Conservation (phyloP, 2,113 vertebrate species). For the Chloroceryle aenea region DNA sequence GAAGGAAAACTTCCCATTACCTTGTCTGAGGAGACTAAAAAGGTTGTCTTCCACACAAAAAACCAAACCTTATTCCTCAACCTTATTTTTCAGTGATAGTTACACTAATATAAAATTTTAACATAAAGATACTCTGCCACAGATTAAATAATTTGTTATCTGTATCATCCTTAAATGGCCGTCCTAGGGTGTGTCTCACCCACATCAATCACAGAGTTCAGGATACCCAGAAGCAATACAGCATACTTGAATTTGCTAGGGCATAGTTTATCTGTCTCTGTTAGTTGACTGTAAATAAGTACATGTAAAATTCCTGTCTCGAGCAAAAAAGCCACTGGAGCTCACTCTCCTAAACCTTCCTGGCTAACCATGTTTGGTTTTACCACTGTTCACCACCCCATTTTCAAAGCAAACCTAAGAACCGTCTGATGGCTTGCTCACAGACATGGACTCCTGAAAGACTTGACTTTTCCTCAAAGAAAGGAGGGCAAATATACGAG, state of each 20-base stretch:
- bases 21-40: neutral
- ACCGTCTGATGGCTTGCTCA: neutral
- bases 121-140: neutral
- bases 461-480: neutral
- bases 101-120: neutral
- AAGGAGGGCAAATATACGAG: neutral
- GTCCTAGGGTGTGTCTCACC: neutral
- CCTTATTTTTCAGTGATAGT: neutral
- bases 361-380: neutral
- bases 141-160: neutral
- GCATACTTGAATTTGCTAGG: neutral
- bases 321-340: neutral
- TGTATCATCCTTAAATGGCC: neutral
- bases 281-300: neutral
- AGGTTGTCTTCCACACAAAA: neutral
- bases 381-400: neutral
- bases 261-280: neutral
- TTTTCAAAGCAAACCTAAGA: neutral
- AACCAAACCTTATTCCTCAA: neutral
- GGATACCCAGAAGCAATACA: neutral
- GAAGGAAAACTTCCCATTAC: neutral
- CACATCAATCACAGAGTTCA: constrained; percentile 24
- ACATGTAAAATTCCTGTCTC: neutral
- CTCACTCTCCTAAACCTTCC: neutral
- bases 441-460: neutral